These are phyloP conservation scores for Daboia siamensis DNA, from an alignment of 2,113 vertebrate genomes.

Conservation along the genomic window DNA sequence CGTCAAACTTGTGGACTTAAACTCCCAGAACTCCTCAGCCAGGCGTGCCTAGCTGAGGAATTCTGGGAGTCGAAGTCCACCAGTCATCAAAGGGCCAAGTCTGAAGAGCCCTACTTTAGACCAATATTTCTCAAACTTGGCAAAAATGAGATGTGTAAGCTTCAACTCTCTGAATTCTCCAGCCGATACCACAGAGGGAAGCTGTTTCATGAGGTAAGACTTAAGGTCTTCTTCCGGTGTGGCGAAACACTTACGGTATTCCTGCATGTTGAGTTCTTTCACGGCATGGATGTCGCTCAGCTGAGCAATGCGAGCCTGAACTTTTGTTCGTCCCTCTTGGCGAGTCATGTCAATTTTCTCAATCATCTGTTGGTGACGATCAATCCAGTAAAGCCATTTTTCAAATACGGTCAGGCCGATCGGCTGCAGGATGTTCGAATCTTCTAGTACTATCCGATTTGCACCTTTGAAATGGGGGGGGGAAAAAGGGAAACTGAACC, in stretches of 20 bases:
- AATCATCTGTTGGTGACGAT: conserved; percentile 98
- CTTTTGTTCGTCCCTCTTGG: conserved; percentile 89
- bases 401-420: conserved; percentile 93
- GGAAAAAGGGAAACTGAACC: neutral
- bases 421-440: conserved; percentile 95
- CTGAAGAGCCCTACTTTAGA: neutral
- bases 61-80: too few species aligned
- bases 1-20: too few species aligned
- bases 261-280: conserved; percentile 84
- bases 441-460: conserved; percentile 90
- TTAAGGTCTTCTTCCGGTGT: neutral
- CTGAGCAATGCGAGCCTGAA: conserved; percentile 91
- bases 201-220: neutral
- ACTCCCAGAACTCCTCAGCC: too few species aligned
- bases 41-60: too few species aligned
- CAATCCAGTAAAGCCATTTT: conserved; percentile 96
- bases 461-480: conserved; percentile 74
- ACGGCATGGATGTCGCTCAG: conserved; percentile 97
- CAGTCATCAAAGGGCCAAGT: too few species aligned
- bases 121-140: neutral
- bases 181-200: neutral
- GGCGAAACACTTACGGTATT: conserved; percentile 85
- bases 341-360: conserved; percentile 94
- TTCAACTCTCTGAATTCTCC: neutral
- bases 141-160: neutral